Evolutionary conservation across 1,140 invertebrate genomes (phyloP).

Genomic region (Drosophila albomicans): DNA sequence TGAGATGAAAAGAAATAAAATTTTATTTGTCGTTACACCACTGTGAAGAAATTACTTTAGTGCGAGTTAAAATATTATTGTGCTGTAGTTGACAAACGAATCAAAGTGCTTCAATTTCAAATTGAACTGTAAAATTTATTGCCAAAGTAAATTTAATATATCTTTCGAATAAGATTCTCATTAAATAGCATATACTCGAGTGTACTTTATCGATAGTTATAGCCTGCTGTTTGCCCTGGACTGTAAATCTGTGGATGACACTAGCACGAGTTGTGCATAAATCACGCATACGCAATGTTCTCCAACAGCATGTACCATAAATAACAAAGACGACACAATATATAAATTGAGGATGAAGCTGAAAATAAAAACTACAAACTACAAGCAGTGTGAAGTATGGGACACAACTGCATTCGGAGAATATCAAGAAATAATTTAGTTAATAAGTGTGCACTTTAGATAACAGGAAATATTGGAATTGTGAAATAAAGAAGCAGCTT

Average conservation of each 20-base stretch:
- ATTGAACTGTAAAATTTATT: conserved; percentile 34
- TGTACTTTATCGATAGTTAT: conserved; percentile 29
- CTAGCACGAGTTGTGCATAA: conserved; percentile 51
- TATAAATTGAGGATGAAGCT: conserved; percentile 8
- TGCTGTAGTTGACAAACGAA: conserved; percentile 16
- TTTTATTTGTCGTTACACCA: neutral
- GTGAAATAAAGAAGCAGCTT: neutral
- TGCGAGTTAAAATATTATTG: conserved; percentile 12
- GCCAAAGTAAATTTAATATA: conserved; percentile 17
- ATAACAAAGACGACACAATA: conserved; percentile 59
- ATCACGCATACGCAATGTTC: conserved; percentile 76
- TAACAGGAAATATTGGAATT: neutral
- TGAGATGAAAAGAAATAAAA: neutral
- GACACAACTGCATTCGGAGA: neutral
- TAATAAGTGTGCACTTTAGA: conserved; percentile 23
- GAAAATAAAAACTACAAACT: conserved; percentile 12
- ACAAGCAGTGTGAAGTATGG: neutral
- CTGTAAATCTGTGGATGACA: conserved; percentile 30
- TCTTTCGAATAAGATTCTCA: conserved; percentile 31
- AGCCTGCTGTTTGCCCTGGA: conserved; percentile 1
- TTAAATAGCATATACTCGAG: conserved; percentile 8
- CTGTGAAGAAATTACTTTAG: conserved; percentile 8
- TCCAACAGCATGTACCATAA: conserved; percentile 61
- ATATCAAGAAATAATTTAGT: conserved; percentile 14
- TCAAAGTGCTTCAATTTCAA: conserved; percentile 8